These are phyloP conservation scores for Tokudaia tokunoshimensis DNA, from an alignment of 2,797 vertebrate species.

Conservation along the genomic window DNA sequence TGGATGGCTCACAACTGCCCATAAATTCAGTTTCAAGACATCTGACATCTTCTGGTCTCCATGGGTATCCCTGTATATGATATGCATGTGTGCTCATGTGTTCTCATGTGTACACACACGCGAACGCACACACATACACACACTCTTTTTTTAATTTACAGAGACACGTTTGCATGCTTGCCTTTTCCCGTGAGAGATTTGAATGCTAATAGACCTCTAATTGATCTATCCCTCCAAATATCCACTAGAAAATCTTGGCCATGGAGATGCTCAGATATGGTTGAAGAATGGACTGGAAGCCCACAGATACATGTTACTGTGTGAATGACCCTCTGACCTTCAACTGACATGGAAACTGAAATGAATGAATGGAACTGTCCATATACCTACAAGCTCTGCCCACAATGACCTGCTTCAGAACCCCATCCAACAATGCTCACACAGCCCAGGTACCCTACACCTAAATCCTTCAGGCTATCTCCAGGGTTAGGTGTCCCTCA, in stretches of 20 bases:
- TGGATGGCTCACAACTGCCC: neutral
- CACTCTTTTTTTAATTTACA: neutral
- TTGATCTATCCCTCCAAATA: neutral
- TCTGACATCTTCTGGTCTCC: neutral
- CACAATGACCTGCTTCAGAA: neutral
- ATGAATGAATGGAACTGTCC: neutral
- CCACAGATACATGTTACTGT: fast-evolving
- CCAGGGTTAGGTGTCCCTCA: neutral
- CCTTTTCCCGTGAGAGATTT: neutral
- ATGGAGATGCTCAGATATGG: neutral
- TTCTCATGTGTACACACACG: too few species aligned
- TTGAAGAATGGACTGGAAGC: neutral
- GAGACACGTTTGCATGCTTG: fast-evolving
- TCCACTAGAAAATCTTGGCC: too few species aligned
- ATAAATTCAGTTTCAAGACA: neutral
- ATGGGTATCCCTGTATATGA: too few species aligned
- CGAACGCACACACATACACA: too few species aligned
- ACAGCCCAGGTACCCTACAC: neutral
- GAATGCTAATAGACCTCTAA: neutral
- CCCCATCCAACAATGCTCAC: neutral
- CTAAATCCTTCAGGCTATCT: neutral
- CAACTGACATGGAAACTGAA: neutral
- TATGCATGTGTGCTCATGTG: neutral
- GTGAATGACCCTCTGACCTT: neutral
- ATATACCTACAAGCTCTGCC: neutral